Evolutionary conservation across 2,888 invertebrate genomes (phyloP), one percentile per base, ranked within the genome.

Genomic region (Priocnemis perturbator): DNA sequence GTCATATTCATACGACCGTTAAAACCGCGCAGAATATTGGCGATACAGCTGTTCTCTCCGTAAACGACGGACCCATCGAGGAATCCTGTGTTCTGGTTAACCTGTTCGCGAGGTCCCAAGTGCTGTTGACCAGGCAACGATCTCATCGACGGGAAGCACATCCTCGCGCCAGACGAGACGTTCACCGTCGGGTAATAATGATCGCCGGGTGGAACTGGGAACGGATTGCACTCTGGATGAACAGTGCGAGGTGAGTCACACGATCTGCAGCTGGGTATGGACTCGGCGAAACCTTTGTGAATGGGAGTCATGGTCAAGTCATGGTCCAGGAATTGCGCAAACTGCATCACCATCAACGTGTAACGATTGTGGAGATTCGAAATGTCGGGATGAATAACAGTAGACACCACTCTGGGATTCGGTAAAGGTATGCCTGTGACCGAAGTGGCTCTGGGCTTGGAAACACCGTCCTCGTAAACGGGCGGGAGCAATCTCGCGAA

Each of bases 61-160:
- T 98, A 98, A 23, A 98, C 91, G 74, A 95, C 95, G 0, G 97
- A 97, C 0, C 91, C 95, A 84, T 97, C 97, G 63, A 98, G 90
- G 89, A 94, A 98, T 0, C 96, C 96, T 0, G 97, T 96, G 86
- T 97, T 97, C 86, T 97, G 96, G 88, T 98, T 98, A 17, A 97
- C 94, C 50, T 79, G 79, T n/a, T 79, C 97, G 68, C 98, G 92
- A 0, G 97, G 95, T 11, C 97, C 95, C 55, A 98, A 90, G 63
- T 94, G 93, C 81, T 96, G 94, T 85, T 97, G 98, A 23, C 98
- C 98, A 0, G 98, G 97, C 73, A 98, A 90, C 58, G 97, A 97
- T 85, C 98, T 93, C 94, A 97, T 97, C 88, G 97, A 98, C 0
- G 98, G 97, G 90, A 98, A 96, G 89, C 98, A 98, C 78, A 97